Evolutionary conservation across 1,140 invertebrate genomes (phyloP), one percentile per base, ranked within the genome.

Genomic region (Amyelois transitella): DNA sequence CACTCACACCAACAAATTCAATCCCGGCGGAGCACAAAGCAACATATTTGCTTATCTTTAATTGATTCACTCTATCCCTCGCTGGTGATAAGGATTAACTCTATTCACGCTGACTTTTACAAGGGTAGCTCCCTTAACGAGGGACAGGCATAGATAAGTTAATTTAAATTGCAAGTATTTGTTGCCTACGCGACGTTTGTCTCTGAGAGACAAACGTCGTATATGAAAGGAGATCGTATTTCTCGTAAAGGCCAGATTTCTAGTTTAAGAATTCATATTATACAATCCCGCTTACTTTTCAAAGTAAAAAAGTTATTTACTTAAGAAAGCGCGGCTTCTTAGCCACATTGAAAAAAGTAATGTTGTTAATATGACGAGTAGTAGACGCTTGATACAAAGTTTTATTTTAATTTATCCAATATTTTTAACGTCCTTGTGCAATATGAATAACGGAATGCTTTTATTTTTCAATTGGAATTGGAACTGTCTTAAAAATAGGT

Each of bases 1-100:
- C 76, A 48, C 75, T 70, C 71, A 73, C 77, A 77, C 77, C 72
- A 83, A 81, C 83, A 74, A 84, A 84, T 85, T 81, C 80, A 77
- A 76, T 70, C 64, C 66, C 56, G 64, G 65, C 47, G 47, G 28
- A 45, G 45, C 62, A 87, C 84, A 87, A 87, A 77, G 66, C 66
- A 72, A 59, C 75, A 83, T 85, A 87, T 87, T 87, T 87, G 84
- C 84, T 87, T 87, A 85, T 87, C 81, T 87, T 85, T 87, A 85
- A 87, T 87, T 85, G 81, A 87, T 87, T 85, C 81, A 82, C 80
- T 87, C 69, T 81, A 82, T 76, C 79, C 80, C 83, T 67, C 69
- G 62, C 62, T 48, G 38, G 58, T 77, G 82, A 84, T 83, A 83
- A 84, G 77, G 81, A 84, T 85, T 85, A 83, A 78, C 73, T 72